Percentiles rank a stretch among this genome's conserved stretches.
These are phyloP conservation scores for Pluvialis apricaria DNA, from an alignment of 2,113 vertebrate species.

Conservation along the genomic window DNA sequence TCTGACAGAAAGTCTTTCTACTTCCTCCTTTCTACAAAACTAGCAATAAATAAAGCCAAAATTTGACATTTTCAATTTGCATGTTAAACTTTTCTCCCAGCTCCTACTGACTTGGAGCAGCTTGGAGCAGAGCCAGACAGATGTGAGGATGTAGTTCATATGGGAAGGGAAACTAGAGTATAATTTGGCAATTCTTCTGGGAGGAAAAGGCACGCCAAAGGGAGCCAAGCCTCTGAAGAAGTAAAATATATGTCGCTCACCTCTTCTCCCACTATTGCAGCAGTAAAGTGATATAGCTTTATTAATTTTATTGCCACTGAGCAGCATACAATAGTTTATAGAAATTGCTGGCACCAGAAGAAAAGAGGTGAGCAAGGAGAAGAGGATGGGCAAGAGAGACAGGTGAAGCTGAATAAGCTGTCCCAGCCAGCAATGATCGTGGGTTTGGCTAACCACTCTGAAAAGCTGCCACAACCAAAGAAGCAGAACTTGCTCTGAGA, in stretches of 20 bases:
- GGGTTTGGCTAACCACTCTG: not conserved
- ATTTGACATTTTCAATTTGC: constrained; percentile 57
- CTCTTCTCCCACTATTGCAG: constrained; percentile 25
- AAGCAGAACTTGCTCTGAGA: not conserved
- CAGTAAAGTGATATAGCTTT: constrained; percentile 5
- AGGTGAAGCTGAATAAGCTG: not conserved
- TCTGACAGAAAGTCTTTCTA: constrained; percentile 27
- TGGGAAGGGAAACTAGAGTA: constrained; percentile 27
- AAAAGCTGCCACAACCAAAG: not conserved
- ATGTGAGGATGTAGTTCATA: constrained; percentile 55
- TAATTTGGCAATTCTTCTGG: constrained; percentile 41
- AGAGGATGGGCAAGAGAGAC: not conserved
- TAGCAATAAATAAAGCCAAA: constrained; percentile 44
- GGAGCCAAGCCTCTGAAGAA: constrained; percentile 51
- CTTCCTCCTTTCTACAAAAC: constrained; percentile 24
- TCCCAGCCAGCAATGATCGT: not conserved
- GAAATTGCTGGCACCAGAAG: constrained; percentile 14
- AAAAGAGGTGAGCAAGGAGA: not conserved
- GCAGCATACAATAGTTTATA: not conserved
- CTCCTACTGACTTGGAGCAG: constrained; percentile 33
- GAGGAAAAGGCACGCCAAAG: constrained; percentile 29
- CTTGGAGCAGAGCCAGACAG: constrained; percentile 55
- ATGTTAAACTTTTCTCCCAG: constrained; percentile 29
- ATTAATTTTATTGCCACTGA: constrained; percentile 49
- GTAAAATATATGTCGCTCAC: not conserved